Percentiles rank a stretch among this genome's conserved stretches.
Conservation (phyloP, 1,140 invertebrate genomes). For the Zophobas morio region DNA sequence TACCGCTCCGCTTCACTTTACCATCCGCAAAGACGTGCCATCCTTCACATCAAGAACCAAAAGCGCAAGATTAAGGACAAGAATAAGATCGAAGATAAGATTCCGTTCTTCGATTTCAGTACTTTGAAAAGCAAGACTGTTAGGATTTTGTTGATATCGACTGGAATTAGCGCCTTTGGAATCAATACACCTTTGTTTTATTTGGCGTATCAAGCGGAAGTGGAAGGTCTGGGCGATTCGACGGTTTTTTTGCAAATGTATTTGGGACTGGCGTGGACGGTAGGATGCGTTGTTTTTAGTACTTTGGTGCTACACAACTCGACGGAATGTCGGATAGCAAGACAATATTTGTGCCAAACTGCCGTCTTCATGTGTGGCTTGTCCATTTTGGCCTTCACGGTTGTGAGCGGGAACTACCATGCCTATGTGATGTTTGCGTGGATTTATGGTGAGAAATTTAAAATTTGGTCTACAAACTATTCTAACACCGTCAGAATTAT, state of each 20-base stretch:
- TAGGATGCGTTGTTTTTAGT: constrained; percentile 87
- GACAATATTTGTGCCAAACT: constrained; percentile 87
- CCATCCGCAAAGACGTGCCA: constrained; percentile 90
- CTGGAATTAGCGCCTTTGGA: constrained; percentile 82
- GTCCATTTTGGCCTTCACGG: constrained; percentile 86
- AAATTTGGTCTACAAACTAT: background rate
- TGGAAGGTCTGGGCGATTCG: constrained; percentile 80
- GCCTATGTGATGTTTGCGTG: constrained; percentile 88
- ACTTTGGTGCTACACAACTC: constrained; percentile 86
- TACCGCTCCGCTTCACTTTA: constrained; percentile 92
- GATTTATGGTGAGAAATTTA: constrained; percentile 78
- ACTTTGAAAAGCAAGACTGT: constrained; percentile 88
- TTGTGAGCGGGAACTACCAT: constrained; percentile 82
- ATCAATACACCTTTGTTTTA: constrained; percentile 91
- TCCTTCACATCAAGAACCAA: constrained; percentile 92
- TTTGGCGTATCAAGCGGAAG: constrained; percentile 83
- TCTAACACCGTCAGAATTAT: background rate
- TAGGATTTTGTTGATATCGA: constrained; percentile 85
- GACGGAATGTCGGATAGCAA: constrained; percentile 86
- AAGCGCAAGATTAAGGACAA: constrained; percentile 87
- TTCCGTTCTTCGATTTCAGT: constrained; percentile 89
- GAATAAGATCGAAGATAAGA: constrained; percentile 81
- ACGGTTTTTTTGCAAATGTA: constrained; percentile 82
- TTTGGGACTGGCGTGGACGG: constrained; percentile 85
- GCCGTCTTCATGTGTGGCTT: constrained; percentile 85